Conservation (phyloP, 2,113 vertebrate species). For the Myanophis thanlyinensis region DNA sequence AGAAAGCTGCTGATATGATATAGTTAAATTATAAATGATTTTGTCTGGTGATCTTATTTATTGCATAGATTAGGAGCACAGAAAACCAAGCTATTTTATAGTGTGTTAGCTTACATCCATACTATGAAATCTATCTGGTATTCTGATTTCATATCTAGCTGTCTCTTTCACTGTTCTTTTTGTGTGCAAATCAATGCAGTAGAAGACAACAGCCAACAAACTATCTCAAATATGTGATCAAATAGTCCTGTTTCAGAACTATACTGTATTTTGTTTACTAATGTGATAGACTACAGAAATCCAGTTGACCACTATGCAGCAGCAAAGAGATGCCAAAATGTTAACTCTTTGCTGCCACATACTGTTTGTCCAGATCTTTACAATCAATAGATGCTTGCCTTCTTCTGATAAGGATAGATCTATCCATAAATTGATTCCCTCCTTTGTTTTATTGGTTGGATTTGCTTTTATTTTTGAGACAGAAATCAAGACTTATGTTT, state of each 20-base stretch:
- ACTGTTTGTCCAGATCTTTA: neutral
- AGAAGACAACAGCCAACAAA: constrained; percentile 22
- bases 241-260: neutral
- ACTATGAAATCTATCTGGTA: neutral
- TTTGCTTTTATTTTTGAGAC: neutral
- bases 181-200: neutral
- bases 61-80: neutral
- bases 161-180: neutral
- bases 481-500: neutral
- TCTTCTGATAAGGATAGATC: neutral
- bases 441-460: neutral
- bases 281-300: neutral
- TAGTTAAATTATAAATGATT: neutral
- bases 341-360: neutral
- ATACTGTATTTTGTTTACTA: neutral
- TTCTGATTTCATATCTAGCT: constrained; percentile 3
- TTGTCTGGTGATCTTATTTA: neutral
- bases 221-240: constrained; percentile 5
- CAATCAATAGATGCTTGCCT: neutral
- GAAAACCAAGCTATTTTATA: neutral
- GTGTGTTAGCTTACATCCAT: neutral
- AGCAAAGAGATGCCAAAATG: neutral
- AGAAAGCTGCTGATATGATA: accelerated
- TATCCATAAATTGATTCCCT: neutral
- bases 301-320: neutral